Evolutionary conservation across 2,888 invertebrate genomes (phyloP), one percentile per base, ranked within the genome.

Genomic region (Rambutsinella grinnellia): DNA sequence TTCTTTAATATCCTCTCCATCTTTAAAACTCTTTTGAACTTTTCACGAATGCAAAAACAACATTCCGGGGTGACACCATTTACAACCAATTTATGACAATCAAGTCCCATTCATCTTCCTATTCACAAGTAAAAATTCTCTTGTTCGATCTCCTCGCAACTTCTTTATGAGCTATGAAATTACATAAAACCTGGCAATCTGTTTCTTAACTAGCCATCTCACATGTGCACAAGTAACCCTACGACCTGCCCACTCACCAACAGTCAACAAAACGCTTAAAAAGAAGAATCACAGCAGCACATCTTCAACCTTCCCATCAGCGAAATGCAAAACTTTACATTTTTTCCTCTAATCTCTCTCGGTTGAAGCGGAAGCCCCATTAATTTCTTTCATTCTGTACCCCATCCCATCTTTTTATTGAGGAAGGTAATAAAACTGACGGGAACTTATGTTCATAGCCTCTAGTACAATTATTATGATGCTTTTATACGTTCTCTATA

Each of bases 221-320:
- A n/a, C n/a, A n/a, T n/a, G n/a, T n/a, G n/a, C n/a, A n/a, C n/a
- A n/a, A n/a, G n/a, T n/a, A n/a, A n/a, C n/a, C n/a, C n/a, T n/a
- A n/a, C n/a, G 62, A 62, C 26, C 62, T 62, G 62, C 62, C 62
- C 62, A 62, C 62, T 62, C 62, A 62, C 62, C 62, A 62, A 62
- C 49, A 62, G 27, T 62, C 62, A 62, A 51, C 26, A 62, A 49
- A 62, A 62, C 44, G 62, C 36, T n/a, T n/a, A 36, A 46, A 28
- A 24, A 61, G 47, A 21, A 3, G 49, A 61, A 8, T 24, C 17
- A 44, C 6, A 26, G 5, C 26, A 13, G 23, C 62, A 26, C 27
- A 56, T 36, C 49, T 36, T 27, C 19, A n/a, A 13, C 26, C 62
- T 62, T 49, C 47, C 26, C 49, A 13, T 36, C 36, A 5, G 36